Conservation (phyloP, 2,888 invertebrate genomes). For the Hyposoter dolosus region DNA sequence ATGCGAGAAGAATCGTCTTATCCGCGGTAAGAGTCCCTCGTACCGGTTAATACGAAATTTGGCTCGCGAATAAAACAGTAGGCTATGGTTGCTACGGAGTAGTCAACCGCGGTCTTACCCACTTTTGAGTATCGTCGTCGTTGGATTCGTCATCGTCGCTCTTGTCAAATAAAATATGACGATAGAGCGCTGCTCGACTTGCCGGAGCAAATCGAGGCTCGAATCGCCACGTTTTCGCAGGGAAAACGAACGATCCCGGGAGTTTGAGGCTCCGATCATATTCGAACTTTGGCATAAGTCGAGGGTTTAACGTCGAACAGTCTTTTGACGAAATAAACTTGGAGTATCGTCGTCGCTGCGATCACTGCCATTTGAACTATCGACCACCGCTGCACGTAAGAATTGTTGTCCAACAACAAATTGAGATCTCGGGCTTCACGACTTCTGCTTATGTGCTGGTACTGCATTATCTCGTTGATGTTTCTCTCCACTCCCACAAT, state of each 20-base stretch:
- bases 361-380: constrained; percentile 94
- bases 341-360: constrained; percentile 90
- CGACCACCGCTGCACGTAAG: constrained; percentile 96
- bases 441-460: constrained; percentile 92
- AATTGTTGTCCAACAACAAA: constrained; percentile 92
- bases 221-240: background rate
- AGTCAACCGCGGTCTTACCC: background rate
- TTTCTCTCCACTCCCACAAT: constrained; percentile 93
- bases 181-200: background rate
- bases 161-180: constrained; percentile 8
- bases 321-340: constrained; percentile 95
- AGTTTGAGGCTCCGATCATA: constrained; percentile 71
- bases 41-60: background rate
- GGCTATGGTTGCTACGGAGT: background rate
- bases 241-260: background rate
- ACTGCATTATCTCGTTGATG: constrained; percentile 94
- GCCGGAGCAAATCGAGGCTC: background rate
- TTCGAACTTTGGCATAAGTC: constrained; percentile 84
- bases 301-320: constrained; percentile 92
- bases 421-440: constrained; percentile 94
- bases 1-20: constrained; percentile 18
- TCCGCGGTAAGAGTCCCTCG: background rate
- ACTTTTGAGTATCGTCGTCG: constrained; percentile 3
- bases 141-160: background rate
- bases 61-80: background rate